Conservation (phyloP, 2,888 invertebrate species). For the Pristionchus mayeri region DNA sequence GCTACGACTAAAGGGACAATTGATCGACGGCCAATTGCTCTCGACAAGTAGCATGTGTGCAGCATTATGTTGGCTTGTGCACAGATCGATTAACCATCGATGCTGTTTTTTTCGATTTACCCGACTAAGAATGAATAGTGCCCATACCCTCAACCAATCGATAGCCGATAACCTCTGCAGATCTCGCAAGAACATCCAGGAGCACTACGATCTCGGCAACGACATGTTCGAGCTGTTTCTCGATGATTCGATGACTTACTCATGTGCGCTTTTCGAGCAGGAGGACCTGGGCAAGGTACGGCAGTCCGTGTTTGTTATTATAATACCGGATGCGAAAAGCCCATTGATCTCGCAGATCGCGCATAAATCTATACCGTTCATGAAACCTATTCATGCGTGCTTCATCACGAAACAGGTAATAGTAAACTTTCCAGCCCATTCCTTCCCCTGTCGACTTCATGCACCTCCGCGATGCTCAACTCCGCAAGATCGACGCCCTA, state of each 20-base stretch:
- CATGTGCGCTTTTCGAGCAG: slow-evolving; percentile 65
- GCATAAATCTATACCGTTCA: no score
- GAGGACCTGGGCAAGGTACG: slow-evolving; percentile 18
- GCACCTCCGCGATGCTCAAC: slow-evolving; percentile 59
- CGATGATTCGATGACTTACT: slow-evolving; percentile 71
- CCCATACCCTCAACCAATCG: neutral
- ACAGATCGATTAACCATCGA: no score
- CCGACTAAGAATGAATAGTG: neutral
- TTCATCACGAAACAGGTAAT: no score
- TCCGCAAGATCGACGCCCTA: slow-evolving; percentile 62
- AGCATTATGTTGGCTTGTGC: neutral
- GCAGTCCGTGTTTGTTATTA: no score
- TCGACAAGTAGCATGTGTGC: neutral
- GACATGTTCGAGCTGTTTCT: slow-evolving; percentile 72
- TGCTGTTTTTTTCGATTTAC: neutral
- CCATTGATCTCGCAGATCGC: no score
- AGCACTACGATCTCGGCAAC: slow-evolving; percentile 72
- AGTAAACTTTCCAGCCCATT: neutral
- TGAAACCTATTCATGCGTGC: no score
- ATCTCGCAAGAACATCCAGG: slow-evolving; percentile 53
- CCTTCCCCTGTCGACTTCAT: neutral
- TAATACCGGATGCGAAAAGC: no score
- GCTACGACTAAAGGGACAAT: no score
- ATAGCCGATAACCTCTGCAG: neutral
- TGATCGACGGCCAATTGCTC: neutral